phyloP scores from a whole-genome alignment of 2,888 invertebrate species.

The Matsumyia berberina region DNA sequence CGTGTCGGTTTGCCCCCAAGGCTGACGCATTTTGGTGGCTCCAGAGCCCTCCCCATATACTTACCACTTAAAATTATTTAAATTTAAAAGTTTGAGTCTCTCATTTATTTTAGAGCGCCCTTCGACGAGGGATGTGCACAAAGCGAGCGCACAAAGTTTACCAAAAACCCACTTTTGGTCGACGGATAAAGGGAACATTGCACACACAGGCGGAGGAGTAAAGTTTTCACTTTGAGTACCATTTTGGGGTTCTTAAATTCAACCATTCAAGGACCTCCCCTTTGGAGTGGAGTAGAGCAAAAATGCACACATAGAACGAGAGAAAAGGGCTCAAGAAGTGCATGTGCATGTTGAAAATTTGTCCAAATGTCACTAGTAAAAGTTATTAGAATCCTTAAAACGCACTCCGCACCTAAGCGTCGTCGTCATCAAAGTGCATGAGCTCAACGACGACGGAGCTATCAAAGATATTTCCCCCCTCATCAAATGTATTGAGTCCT shows the following conservation, averaged over 20 bases:
- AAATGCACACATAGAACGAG: neutral
- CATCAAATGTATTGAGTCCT: constrained; percentile 65
- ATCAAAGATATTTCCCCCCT: constrained; percentile 60
- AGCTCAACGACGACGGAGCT: constrained; percentile 22
- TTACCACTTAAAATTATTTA: constrained; percentile 75
- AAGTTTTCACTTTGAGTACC: constrained; percentile 69
- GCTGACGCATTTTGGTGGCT: constrained; percentile 58
- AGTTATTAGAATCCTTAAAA: constrained; percentile 71
- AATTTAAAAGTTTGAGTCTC: constrained; percentile 75
- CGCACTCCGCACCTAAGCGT: constrained; percentile 46
- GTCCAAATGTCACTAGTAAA: constrained; percentile 72
- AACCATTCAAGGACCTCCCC: constrained; percentile 48
- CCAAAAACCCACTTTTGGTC: neutral
- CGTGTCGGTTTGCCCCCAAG: constrained; percentile 28
- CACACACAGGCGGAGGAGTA: constrained; percentile 51
- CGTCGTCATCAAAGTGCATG: constrained; percentile 55
- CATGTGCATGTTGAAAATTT: constrained; percentile 71
- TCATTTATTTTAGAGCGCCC: constrained; percentile 71
- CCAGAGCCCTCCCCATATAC: constrained; percentile 42
- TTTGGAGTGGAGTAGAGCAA: constrained; percentile 14
- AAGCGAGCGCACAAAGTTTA: constrained; percentile 49
- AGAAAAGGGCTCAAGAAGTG: constrained; percentile 36
- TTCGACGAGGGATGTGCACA: constrained; percentile 43
- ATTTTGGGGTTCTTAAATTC: constrained; percentile 71
- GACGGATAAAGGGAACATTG: constrained; percentile 23